These are phyloP conservation scores for Rhyacophila brunnea DNA, from an alignment of 1,140 invertebrate genomes.

Conservation along the genomic window DNA sequence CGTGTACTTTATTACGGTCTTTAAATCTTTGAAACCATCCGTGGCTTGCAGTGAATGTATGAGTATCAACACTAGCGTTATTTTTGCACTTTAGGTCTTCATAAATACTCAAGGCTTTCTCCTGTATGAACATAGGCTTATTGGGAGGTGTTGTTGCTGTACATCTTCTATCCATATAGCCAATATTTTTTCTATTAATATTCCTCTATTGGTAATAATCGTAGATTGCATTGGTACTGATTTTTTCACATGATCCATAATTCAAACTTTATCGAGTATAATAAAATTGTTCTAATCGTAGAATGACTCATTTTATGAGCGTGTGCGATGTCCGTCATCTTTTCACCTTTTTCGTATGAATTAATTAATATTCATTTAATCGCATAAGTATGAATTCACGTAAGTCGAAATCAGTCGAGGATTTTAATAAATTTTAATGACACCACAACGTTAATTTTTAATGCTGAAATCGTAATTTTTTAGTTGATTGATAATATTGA, in stretches of 20 bases:
- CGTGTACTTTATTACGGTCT: slow-evolving; percentile 5
- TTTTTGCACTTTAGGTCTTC: slow-evolving; percentile 8
- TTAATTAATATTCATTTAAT: too few relatives aligned
- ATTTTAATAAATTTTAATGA: too few relatives aligned
- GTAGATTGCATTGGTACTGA: too few relatives aligned
- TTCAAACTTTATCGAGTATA: not conserved
- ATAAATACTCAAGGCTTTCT: slow-evolving; percentile 22
- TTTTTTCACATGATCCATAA: too few relatives aligned
- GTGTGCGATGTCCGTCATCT: not conserved
- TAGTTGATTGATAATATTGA: too few relatives aligned
- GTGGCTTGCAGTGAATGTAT: slow-evolving; percentile 20
- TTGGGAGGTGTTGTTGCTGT: slow-evolving; percentile 12
- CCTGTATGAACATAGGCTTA: slow-evolving; percentile 4
- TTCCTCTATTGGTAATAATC: not conserved
- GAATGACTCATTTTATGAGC: not conserved
- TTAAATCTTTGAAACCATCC: slow-evolving; percentile 27
- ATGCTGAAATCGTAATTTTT: too few relatives aligned
- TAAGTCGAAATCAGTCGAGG: too few relatives aligned
- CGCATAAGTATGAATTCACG: too few relatives aligned
- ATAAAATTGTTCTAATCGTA: not conserved
- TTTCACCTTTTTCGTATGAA: not conserved
- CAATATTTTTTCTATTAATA: slow-evolving; percentile 15
- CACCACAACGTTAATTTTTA: too few relatives aligned
- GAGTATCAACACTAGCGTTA: not conserved
- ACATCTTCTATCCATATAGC: slow-evolving; percentile 21